Evolutionary conservation across 2,113 vertebrate genomes (phyloP), one percentile per base, ranked within the genome.

Genomic region (Phaetusa simplex): DNA sequence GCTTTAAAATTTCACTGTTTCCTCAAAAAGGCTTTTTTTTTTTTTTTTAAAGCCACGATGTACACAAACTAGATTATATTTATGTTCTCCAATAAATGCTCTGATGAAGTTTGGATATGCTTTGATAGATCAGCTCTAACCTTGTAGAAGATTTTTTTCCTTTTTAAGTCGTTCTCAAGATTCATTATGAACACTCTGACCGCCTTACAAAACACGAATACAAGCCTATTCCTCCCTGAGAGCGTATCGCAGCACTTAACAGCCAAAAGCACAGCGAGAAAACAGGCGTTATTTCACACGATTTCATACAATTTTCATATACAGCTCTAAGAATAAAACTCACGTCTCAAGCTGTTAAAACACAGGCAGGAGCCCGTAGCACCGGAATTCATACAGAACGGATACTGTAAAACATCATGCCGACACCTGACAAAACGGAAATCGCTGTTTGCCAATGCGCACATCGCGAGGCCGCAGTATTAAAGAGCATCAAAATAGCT

Each of bases 401-500:
- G 40, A 66, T 67, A 34, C 38, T 29, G 22, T 64, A 71, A 67
- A 80, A 81, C 2, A 3, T 70, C 73, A 88, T 2, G 9, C 78
- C 2, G 12, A 73, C 90, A 82, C 36, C 43, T 59, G 76, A 62
- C 69, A 71, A 90, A 77, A 90, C 36, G 65, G 43, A 64, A 83
- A 70, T 5, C 20, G 29, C 12, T 43, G 26, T 52, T 92, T 67
- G 36, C 30, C 69, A 67, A 21, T 3, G 49, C 3, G 2, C 19
- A 12, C 34, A 12, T n/a, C 56, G 78, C 61, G 58, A 90, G 88
- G 56, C 62, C 83, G 45, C 23, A 77, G 58, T 49, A 94, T 77
- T 90, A 74, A 90, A 45, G 21, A 87, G 70, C 61, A 91, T 21
- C 88, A 88, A 95, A 95, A 92, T 61, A 87, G 84, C 70, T 56